Conservation (phyloP, 2,888 invertebrate species). For the Agrotis exclamationis region DNA sequence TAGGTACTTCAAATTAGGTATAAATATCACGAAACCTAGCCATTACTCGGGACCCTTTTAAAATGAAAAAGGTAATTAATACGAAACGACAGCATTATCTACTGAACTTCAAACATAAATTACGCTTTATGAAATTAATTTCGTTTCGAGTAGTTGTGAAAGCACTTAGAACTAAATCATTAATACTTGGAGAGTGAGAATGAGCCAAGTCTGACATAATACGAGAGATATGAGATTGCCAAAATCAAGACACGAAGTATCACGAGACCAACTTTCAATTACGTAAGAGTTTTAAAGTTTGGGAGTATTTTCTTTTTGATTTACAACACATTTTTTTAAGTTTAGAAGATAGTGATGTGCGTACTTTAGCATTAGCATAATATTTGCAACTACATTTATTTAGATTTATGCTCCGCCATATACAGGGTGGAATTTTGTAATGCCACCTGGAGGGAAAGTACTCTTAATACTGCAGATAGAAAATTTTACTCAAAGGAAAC, state of each 20-base stretch:
- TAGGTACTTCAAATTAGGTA: slow-evolving; percentile 36
- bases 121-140: slow-evolving; percentile 63
- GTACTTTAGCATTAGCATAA: slow-evolving; percentile 10
- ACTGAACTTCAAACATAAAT: slow-evolving; percentile 60
- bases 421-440: too few relatives aligned
- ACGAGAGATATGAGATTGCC: slow-evolving; percentile 64
- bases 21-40: slow-evolving; percentile 51
- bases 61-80: slow-evolving; percentile 63
- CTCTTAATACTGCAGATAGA: too few relatives aligned
- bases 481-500: too few relatives aligned
- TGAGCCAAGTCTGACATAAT: slow-evolving; percentile 73
- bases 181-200: slow-evolving; percentile 68
- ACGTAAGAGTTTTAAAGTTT: slow-evolving; percentile 52
- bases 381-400: slow-evolving; percentile 26
- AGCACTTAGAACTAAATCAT: slow-evolving; percentile 67
- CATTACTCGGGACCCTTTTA: slow-evolving; percentile 44
- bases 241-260: slow-evolving; percentile 54
- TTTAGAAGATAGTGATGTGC: slow-evolving; percentile 8
- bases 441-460: too few relatives aligned
- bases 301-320: slow-evolving; percentile 22
- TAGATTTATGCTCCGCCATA: slow-evolving; percentile 33
- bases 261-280: slow-evolving; percentile 51
- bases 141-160: slow-evolving; percentile 54
- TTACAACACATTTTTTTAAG: slow-evolving; percentile 34
- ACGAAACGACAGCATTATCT: slow-evolving; percentile 55